phyloP scores from a whole-genome alignment of 1,140 invertebrate species.

The Drosophila mauritiana region DNA sequence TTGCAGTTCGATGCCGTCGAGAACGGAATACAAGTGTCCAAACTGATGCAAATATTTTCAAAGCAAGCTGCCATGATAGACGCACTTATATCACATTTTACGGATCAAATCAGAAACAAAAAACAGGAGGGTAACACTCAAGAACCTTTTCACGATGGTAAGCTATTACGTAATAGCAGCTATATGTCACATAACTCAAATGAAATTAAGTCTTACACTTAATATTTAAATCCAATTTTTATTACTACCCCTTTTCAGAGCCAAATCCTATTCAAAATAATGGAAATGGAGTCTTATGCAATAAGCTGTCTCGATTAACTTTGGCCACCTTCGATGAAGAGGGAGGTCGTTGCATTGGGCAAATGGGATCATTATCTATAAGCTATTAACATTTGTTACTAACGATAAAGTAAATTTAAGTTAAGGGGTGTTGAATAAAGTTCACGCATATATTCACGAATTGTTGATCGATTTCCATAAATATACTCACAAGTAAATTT shows the following conservation, averaged over 20 bases:
- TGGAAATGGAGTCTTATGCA: slow-evolving; percentile 87
- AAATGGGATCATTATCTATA: slow-evolving; percentile 91
- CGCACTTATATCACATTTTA: slow-evolving; percentile 94
- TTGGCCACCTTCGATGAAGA: slow-evolving; percentile 95
- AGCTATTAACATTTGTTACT: slow-evolving; percentile 85
- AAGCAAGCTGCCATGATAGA: slow-evolving; percentile 96
- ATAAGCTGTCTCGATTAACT: slow-evolving; percentile 93
- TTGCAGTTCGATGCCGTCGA: slow-evolving; percentile 92
- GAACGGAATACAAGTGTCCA: slow-evolving; percentile 93
- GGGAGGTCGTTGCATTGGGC: slow-evolving; percentile 91
- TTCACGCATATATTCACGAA: slow-evolving; percentile 56
- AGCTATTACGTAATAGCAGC: background rate
- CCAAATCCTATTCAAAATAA: slow-evolving; percentile 84
- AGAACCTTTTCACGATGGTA: slow-evolving; percentile 85
- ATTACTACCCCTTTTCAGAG: slow-evolving; percentile 48
- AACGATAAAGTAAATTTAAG: slow-evolving; percentile 50
- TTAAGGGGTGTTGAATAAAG: slow-evolving; percentile 58
- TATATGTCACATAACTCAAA: background rate
- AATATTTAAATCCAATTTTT: background rate
- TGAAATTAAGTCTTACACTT: too few species aligned
- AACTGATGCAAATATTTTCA: slow-evolving; percentile 92
- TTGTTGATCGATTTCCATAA: slow-evolving; percentile 55
- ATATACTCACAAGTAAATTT: slow-evolving; percentile 38
- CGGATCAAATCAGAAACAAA: slow-evolving; percentile 85
- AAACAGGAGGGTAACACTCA: slow-evolving; percentile 84